Conservation (phyloP, 23 tunicate genomes). For the Clavelina lepadiformis region DNA sequence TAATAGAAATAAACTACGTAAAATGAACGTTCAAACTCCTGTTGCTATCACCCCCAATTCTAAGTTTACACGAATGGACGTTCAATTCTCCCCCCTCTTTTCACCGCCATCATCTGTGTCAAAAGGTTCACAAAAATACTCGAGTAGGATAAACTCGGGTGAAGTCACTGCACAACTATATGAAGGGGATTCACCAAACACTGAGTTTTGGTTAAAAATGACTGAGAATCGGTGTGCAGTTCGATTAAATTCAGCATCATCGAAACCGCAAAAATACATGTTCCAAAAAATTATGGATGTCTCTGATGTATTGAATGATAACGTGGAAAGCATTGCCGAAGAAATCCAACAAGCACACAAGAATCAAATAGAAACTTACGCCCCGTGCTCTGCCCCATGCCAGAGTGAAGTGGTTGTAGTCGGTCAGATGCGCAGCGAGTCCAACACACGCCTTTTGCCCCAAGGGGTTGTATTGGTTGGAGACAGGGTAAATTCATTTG, state of each 20-base stretch:
- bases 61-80: not conserved
- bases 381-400: conserved; percentile 45
- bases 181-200: conserved; percentile 1
- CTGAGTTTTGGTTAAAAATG: not conserved
- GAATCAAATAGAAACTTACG: conserved; percentile 34
- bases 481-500: conserved; percentile 42
- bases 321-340: conserved; percentile 40
- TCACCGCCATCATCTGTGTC: conserved; percentile 1
- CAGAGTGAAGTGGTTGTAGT: conserved; percentile 57
- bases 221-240: not conserved
- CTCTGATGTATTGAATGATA: conserved; percentile 55
- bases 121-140: conserved; percentile 41
- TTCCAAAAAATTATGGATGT: conserved; percentile 58
- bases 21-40: conserved; percentile 7
- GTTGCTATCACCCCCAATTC: not conserved
- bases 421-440: conserved; percentile 57
- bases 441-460: conserved; percentile 29
- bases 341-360: conserved; percentile 13
- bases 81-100: conserved; percentile 13
- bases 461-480: conserved; percentile 63
- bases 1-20: conserved; percentile 18
- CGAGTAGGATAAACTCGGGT: conserved; percentile 45
- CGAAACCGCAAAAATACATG: conserved; percentile 49
- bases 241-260: not conserved
- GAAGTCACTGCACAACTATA: conserved; percentile 30